A percentile compares a stretch with the other conserved stretches of the same genome.
These are phyloP conservation scores for Phalacrocorax brasilianus DNA, from an alignment of 2,113 vertebrate genomes.

Conservation along the genomic window DNA sequence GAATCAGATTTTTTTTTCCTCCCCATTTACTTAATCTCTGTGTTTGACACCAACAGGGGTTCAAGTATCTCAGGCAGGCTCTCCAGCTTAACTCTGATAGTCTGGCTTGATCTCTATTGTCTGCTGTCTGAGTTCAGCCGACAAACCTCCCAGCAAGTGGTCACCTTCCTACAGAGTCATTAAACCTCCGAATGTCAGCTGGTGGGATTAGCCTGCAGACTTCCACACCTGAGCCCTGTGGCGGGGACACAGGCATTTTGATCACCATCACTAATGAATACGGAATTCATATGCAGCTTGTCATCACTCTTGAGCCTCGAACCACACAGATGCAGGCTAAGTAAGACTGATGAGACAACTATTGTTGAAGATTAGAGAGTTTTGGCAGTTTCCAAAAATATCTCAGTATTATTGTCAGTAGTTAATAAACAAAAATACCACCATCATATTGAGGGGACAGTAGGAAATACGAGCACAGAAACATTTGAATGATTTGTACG, in stretches of 20 bases:
- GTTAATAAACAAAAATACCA: conserved; percentile 17
- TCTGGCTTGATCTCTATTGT: conserved; percentile 75
- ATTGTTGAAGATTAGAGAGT: conserved; percentile 66
- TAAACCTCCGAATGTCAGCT: conserved; percentile 74
- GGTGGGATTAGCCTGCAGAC: conserved; percentile 71
- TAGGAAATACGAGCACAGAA: background rate
- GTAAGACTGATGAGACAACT: conserved; percentile 53
- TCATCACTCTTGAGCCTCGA: conserved; percentile 62
- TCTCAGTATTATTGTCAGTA: background rate
- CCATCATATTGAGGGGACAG: background rate
- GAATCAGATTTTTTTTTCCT: background rate
- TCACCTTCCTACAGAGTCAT: conserved; percentile 73
- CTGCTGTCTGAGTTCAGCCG: conserved; percentile 52
- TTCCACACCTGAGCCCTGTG: conserved; percentile 79
- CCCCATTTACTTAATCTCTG: conserved; percentile 55
- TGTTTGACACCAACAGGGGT: conserved; percentile 66
- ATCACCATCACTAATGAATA: conserved; percentile 78
- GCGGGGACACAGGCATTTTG: conserved; percentile 66
- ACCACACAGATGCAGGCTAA: conserved; percentile 58
- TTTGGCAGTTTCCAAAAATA: conserved; percentile 62
- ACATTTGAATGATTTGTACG: background rate
- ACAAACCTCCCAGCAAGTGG: conserved; percentile 73
- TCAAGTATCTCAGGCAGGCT: conserved; percentile 65
- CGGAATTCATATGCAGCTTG: conserved; percentile 77
- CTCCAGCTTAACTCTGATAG: conserved; percentile 62